These are phyloP conservation scores for Sylvietta virens DNA, from an alignment of 2,113 vertebrate genomes.

Conservation along the genomic window DNA sequence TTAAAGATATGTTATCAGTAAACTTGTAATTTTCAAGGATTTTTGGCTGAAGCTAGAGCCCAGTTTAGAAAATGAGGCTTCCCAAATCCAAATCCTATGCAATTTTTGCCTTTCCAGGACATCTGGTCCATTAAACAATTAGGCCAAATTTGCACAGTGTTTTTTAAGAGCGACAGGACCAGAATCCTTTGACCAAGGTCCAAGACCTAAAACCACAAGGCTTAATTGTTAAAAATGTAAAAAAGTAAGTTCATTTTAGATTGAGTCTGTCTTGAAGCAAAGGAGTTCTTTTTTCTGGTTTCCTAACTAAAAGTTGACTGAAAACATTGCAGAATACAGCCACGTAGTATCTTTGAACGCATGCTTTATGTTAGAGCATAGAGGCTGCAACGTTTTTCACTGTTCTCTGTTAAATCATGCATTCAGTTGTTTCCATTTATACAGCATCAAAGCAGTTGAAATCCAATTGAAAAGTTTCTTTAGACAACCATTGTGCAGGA, in stretches of 20 bases:
- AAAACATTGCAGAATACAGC: conserved; percentile 7
- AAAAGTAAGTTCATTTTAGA: neutral
- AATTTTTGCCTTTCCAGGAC: neutral
- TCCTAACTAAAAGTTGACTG: neutral
- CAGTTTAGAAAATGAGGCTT: neutral
- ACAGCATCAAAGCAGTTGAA: conserved; percentile 79
- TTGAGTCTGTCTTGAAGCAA: neutral
- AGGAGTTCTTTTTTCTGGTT: neutral
- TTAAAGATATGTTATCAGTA: neutral
- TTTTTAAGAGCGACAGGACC: neutral
- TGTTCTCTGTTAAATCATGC: conserved; percentile 73
- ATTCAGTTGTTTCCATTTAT: conserved; percentile 79
- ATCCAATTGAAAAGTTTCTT: conserved; percentile 84
- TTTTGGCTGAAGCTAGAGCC: neutral
- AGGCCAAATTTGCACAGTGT: neutral
- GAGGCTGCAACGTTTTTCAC: conserved; percentile 55
- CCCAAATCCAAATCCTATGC: neutral
- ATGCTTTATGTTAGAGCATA: conserved; percentile 30
- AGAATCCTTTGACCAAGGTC: neutral
- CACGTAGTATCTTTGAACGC: conserved; percentile 19
- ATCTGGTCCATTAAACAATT: neutral
- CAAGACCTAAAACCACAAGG: neutral
- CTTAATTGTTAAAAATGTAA: neutral
- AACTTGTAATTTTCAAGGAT: neutral
- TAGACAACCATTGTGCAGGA: conserved; percentile 79